Evolutionary conservation across 1,140 invertebrate genomes (phyloP), one percentile per base, ranked within the genome.

Genomic region (Drosophila neocordata): DNA sequence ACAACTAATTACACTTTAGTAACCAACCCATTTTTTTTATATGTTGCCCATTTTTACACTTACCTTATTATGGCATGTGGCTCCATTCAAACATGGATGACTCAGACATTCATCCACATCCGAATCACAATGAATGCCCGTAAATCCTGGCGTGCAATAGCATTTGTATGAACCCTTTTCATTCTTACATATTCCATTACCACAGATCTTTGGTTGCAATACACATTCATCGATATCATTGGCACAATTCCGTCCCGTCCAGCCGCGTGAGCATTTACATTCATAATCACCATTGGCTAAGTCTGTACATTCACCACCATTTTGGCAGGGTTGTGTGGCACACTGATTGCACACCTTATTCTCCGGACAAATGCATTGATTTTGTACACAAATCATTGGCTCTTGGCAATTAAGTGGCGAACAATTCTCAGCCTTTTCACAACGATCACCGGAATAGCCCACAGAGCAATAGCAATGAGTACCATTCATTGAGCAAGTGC

Each of bases 91-190:
- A 92, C 98, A 99, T 0, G 98, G 97, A 56, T 95, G 94, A 41
- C 96, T 97, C 4, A 97, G 93, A 89, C 97, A 98, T 90, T 98
- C 97, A 91, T 98, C 95, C 78, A 97, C 96, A 90, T 97, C 95
- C 51, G 96, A 93, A 79, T 96, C 94, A 89, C 97, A 97, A 73
- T 95, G 94, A 88, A 96, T 94, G 24, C 97, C 95, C 22, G 96
- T 95, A 91, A 95, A 97, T 37, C 97, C 96, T 20, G 96, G 96
- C 68, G 95, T 94, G 85, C 97, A 98, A 83, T 96, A 97, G 89
- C 97, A 98, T 79, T 97, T 94, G 92, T 96, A 97, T 41, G 95
- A 95, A 4, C 96, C 96, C 35, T 92, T 89, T 4, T 93, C 94
- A 90, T 97, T 97, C 27, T 96, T 92, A 90, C 97, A 98, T 44